Percentiles rank a stretch among this genome's conserved stretches.
These are phyloP conservation scores for Erannis defoliaria DNA, from an alignment of 2,888 invertebrate species.

Conservation along the genomic window DNA sequence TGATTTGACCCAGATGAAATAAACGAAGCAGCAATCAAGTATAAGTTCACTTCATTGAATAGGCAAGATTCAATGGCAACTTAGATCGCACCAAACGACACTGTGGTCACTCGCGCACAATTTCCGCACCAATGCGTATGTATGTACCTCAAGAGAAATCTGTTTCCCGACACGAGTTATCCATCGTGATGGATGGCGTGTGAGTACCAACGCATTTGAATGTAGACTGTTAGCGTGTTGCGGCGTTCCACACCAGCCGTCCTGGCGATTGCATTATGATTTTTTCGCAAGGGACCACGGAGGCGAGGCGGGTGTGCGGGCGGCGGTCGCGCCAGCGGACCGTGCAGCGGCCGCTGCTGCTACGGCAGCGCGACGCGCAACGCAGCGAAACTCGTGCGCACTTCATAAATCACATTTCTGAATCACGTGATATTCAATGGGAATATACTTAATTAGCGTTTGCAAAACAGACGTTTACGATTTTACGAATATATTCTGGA, in stretches of 20 bases:
- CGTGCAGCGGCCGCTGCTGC: constrained; percentile 82
- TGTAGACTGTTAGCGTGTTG: constrained; percentile 84
- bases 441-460: not conserved
- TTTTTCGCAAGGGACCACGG: constrained; percentile 85
- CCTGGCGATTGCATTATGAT: constrained; percentile 86
- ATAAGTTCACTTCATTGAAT: constrained; percentile 81
- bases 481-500: not conserved
- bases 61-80: constrained; percentile 77
- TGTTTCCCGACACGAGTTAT: constrained; percentile 78
- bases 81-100: constrained; percentile 60
- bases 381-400: constrained; percentile 74
- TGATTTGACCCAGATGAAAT: constrained; percentile 41
- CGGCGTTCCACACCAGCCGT: constrained; percentile 84
- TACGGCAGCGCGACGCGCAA: constrained; percentile 60
- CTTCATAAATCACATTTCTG: constrained; percentile 43
- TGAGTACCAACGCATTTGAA: constrained; percentile 84
- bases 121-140: constrained; percentile 69
- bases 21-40: constrained; percentile 47
- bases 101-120: constrained; percentile 58
- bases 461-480: too few species aligned
- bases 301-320: constrained; percentile 69
- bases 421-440: constrained; percentile 58
- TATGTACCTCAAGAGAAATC: constrained; percentile 77
- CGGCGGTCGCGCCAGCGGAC: constrained; percentile 74
- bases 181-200: constrained; percentile 85